phyloP scores from a whole-genome alignment of 2,888 invertebrate genomes.

The Tetropium fuscum region DNA sequence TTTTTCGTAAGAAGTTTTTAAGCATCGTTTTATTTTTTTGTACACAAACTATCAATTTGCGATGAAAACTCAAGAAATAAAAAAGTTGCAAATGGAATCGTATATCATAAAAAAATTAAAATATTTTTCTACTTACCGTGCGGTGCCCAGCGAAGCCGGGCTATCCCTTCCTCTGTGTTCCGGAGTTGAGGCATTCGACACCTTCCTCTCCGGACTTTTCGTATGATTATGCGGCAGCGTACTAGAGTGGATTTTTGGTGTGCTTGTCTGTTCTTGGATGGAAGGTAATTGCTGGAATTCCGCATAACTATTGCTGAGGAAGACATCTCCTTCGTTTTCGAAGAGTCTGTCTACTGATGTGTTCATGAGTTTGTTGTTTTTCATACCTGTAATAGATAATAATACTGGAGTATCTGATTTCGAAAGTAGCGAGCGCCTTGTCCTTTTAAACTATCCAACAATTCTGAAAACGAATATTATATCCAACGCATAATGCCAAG shows the following conservation, averaged over 20 bases:
- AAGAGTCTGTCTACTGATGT: slow-evolving; percentile 91
- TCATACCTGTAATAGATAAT: no score
- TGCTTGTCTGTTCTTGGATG: slow-evolving; percentile 69
- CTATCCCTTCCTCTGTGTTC: slow-evolving; percentile 77
- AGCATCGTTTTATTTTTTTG: no score
- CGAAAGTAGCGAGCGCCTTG: neutral
- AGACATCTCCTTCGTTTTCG: slow-evolving; percentile 80
- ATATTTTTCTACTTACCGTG: slow-evolving; percentile 60
- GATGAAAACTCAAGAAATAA: no score
- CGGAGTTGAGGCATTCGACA: slow-evolving; percentile 74
- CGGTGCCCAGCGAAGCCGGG: slow-evolving; percentile 75
- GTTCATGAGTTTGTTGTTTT: slow-evolving; percentile 86
- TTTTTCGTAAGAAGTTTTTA: no score
- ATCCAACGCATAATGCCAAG: no score
- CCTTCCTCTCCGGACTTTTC: slow-evolving; percentile 69
- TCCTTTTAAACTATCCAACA: neutral
- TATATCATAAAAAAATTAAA: no score
- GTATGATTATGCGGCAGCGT: slow-evolving; percentile 42
- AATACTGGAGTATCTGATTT: neutral
- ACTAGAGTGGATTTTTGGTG: slow-evolving; percentile 56
- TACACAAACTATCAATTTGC: neutral
- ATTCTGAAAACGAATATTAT: no score
- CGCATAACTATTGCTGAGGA: slow-evolving; percentile 78
- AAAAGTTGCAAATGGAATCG: no score
- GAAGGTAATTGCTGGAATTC: slow-evolving; percentile 74